A percentile compares a stretch with the other conserved stretches of the same genome.
Evolutionary conservation across 2,888 invertebrate species (phyloP).

Genomic region (Stratiomys singularior): DNA sequence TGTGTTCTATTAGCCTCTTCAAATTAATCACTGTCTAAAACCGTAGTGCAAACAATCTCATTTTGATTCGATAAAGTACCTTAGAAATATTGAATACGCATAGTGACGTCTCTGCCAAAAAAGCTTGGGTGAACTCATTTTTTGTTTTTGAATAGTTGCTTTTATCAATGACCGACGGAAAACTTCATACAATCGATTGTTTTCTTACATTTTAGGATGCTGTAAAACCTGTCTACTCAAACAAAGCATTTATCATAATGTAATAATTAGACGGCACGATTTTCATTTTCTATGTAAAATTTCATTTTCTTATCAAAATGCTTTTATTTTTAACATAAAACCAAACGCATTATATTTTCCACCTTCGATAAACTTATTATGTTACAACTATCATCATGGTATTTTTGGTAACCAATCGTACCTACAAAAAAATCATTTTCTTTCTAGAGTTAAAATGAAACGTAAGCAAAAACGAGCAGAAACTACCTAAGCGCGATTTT

Average conservation of each 20-base stretch:
- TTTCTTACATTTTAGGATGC: not conserved
- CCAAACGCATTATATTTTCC: not conserved
- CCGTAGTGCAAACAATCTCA: not conserved
- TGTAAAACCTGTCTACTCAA: not conserved
- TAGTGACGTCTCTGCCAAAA: constrained; percentile 4
- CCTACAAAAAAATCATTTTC: not conserved
- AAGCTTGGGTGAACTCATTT: too few relatives aligned
- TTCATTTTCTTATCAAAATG: constrained; percentile 4
- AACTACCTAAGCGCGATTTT: constrained; percentile 40
- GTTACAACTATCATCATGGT: not conserved
- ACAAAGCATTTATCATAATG: constrained; percentile 16
- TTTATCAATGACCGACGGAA: not conserved
- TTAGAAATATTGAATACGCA: not conserved
- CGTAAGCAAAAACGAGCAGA: constrained; percentile 41
- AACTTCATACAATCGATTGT: not conserved
- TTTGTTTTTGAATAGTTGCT: not conserved
- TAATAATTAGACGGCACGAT: constrained; percentile 23
- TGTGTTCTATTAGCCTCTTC: constrained; percentile 20
- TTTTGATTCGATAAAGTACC: too few relatives aligned
- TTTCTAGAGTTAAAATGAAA: not conserved
- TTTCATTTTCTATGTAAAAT: constrained; percentile 27
- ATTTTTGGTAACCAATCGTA: constrained; percentile 19
- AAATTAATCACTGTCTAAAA: constrained; percentile 3
- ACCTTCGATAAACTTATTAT: constrained; percentile 12
- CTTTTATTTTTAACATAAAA: constrained; percentile 28